A percentile compares a stretch with the other conserved stretches of the same genome.
These are phyloP conservation scores for Argyrosomus regius DNA, from an alignment of 2,797 vertebrate species.

Conservation along the genomic window DNA sequence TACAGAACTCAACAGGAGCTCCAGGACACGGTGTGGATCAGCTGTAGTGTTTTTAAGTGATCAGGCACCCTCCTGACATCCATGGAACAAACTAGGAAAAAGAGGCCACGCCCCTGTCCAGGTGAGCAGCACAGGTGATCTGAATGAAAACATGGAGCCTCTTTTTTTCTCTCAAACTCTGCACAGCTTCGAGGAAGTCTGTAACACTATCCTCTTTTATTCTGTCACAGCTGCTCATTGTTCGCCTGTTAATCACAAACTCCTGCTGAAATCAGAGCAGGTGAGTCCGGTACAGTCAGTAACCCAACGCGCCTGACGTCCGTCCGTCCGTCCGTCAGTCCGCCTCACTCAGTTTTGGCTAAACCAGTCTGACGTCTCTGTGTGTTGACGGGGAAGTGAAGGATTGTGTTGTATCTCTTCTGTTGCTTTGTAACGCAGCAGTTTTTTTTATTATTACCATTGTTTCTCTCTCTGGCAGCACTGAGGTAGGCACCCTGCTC, in stretches of 20 bases:
- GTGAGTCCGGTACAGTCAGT: neutral
- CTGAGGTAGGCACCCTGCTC: conserved; percentile 52
- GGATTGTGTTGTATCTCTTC: neutral
- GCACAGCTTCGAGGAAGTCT: neutral
- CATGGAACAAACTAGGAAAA: too few relatives aligned
- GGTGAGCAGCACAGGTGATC: neutral
- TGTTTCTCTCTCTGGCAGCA: neutral
- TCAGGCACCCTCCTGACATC: too few relatives aligned
- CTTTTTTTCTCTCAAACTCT: too few relatives aligned
- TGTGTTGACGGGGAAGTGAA: conserved; percentile 24
- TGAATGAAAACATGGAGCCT: too few relatives aligned
- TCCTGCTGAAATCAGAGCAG: conserved; percentile 27
- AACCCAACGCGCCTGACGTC: conserved; percentile 4
- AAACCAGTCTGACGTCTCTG: conserved; percentile 23
- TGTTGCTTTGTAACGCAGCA: neutral
- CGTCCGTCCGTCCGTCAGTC: neutral
- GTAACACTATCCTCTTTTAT: accelerated
- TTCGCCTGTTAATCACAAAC: neutral
- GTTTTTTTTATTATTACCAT: neutral
- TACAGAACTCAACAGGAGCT: too few relatives aligned
- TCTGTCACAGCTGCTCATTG: neutral
- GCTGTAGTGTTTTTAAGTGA: too few relatives aligned
- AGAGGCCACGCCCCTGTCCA: conserved; percentile 21
- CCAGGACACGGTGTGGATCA: too few relatives aligned
- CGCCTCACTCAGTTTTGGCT: neutral